These are phyloP conservation scores for Centropristis striata DNA, from an alignment of 2,113 vertebrate genomes.

Conservation along the genomic window DNA sequence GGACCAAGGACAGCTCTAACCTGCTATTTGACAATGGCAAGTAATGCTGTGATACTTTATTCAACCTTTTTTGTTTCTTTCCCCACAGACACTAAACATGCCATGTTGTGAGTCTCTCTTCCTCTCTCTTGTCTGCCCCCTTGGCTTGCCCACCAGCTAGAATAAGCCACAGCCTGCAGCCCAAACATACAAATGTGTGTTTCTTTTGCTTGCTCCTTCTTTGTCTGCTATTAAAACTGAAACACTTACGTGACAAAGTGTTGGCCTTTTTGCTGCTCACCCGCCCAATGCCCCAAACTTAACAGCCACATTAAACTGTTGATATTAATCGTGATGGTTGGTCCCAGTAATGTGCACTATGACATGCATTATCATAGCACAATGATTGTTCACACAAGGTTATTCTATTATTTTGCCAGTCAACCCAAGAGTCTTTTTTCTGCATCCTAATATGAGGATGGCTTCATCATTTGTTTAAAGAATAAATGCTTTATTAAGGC, in stretches of 20 bases:
- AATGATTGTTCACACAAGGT: slow-evolving; percentile 12
- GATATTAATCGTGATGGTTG: slow-evolving; percentile 3
- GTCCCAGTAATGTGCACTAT: not conserved
- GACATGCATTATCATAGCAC: slow-evolving; percentile 14
- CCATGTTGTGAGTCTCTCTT: not conserved
- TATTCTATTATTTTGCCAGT: not conserved
- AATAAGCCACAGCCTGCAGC: not conserved
- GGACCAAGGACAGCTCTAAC: not conserved
- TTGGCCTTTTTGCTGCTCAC: not conserved
- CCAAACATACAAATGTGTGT: not conserved
- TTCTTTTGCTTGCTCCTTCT: not conserved
- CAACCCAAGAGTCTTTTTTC: not conserved
- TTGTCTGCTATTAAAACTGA: not conserved
- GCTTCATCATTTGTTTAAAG: not conserved
- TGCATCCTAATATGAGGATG: not conserved
- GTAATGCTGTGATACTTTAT: slow-evolving; percentile 1
- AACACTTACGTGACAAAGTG: not conserved
- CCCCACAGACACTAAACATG: not conserved
- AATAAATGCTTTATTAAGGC: not conserved
- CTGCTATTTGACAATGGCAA: not conserved
- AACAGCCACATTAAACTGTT: slow-evolving; percentile 4
- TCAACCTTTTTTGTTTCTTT: not conserved
- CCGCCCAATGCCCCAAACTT: not conserved
- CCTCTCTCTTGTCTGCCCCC: slow-evolving; percentile 2
- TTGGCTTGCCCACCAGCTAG: not conserved